Percentiles rank a stretch among this genome's conserved stretches.
Evolutionary conservation across 2,797 vertebrate species (phyloP).

Genomic region (Eulemur mongoz): DNA sequence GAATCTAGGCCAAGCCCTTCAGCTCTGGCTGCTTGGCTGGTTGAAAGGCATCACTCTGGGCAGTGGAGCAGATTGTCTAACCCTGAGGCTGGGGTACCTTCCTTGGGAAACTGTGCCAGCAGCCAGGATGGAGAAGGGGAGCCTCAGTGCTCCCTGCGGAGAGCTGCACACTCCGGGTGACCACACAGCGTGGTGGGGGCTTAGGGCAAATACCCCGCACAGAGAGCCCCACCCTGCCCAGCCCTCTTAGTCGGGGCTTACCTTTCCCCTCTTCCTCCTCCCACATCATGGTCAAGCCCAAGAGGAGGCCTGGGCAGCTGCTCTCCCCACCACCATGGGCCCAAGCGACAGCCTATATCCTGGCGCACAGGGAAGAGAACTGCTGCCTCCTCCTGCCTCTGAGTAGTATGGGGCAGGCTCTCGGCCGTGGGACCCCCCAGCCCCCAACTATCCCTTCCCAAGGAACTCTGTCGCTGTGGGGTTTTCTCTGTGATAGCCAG

Average conservation of each 20-base stretch:
- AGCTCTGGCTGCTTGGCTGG: neutral
- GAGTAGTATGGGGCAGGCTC: neutral
- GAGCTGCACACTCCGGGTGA: neutral
- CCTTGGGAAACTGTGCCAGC: neutral
- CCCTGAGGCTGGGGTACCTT: neutral
- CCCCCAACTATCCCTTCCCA: neutral
- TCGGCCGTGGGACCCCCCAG: neutral
- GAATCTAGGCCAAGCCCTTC: neutral
- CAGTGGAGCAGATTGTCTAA: neutral
- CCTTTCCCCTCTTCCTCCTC: neutral
- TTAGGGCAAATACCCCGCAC: neutral
- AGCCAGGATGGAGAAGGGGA: neutral
- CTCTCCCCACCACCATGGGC: neutral
- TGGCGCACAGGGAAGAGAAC: neutral
- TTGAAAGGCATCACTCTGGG: neutral
- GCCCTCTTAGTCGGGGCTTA: neutral
- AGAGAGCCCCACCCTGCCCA: neutral
- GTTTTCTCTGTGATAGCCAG: constrained; percentile 1
- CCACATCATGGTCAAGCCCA: neutral
- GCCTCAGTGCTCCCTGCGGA: neutral
- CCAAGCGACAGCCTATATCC: neutral
- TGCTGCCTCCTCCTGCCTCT: neutral
- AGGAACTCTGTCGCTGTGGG: neutral
- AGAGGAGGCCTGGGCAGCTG: neutral
- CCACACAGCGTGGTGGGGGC: neutral